Evolutionary conservation across 1,140 invertebrate species (phyloP), one percentile per base, ranked within the genome.

Genomic region (Sitobion miscanthi): DNA sequence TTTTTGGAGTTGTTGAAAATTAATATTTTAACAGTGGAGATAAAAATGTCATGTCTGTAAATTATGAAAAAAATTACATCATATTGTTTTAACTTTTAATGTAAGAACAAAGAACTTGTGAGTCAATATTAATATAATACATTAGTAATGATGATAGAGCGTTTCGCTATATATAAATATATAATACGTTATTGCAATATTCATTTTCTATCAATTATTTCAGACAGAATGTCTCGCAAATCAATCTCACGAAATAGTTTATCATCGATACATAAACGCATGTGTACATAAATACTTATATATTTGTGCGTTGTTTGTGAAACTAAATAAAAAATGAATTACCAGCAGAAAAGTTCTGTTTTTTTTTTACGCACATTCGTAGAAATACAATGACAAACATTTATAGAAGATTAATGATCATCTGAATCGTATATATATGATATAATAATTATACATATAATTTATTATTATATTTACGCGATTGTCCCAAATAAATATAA

Each of bases 401-500:
- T 42, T 57, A 30, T 90, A 17, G 38, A 25, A 42, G 88, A 62
- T 89, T 57, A 90, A 62, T 57, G 52, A 90, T 90, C 88, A 14
- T 90, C 38, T 25, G 23, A 90, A 11, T 69, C 38, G 25, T 47
- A 45, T 69, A 90, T 23, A 30, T 89, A 54, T 35, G 14, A 54
- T n/a, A 25, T 52, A 47, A 57, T 90, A 69, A 62, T 69, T 90
- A 57, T 90, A 69, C 5, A 90, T 42, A 42, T 42, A 82, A 91
- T 91, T 82, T 47, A 91, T 82, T 47, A 91, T 91, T 91, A 91
- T n/a, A 35, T 91, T 91, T 83, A 25, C 9, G 47, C 8, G 69
- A 83, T 38, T 52, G 69, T 91, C 6, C 62, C 52, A 82, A 83
- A 49, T 91, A 91, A 91, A 82, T 91, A 49, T n/a, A 82, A 91